Evolutionary conservation across 2,888 invertebrate species (phyloP), one percentile per base, ranked within the genome.

Genomic region (Spodoptera littoralis): DNA sequence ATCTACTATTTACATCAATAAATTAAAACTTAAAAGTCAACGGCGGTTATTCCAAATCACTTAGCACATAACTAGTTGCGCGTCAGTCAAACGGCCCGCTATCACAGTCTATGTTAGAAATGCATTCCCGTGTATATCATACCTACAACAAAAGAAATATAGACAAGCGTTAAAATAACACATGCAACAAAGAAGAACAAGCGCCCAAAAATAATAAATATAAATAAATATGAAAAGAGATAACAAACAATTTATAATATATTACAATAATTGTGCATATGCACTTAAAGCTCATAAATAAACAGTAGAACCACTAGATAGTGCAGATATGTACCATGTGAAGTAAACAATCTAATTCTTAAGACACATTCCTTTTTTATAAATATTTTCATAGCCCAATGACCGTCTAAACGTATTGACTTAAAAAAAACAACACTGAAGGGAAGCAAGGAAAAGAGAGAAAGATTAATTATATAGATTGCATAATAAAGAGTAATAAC

Each of bases 71-170:
- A 36, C 36, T 36, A 84, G 72, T 86, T 84, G 88, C 85, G 79
- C 82, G 75, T 84, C 84, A 85, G 82, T 88, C 82, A 81, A 85
- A 83, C 82, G 84, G 83, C 79, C 90, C 87, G 87, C 87, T 92
- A 92, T 92, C 92, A 92, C 91, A 92, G 92, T 92, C 91, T 92
- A 91, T 91, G 82, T 88, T 90, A 90, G 85, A 91, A 91, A 93
- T 91, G 91, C 89, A 91, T 88, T 90, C 88, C 90, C 89, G 81
- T 88, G 86, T 89, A 84, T 89, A 93, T 90, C 88, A 90, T 88
- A 92, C 93, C 94, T 93, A 93, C 89, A 93, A 94, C 93, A 94
- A 93, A 92, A 92, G 90, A 92, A 89, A 93, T 88, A 90, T 73
- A 88, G 79, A 90, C 70, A 91, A 92, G 91, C 91, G 88, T 92